Evolutionary conservation across 2,888 invertebrate genomes (phyloP).

Genomic region (Archips xylosteana): DNA sequence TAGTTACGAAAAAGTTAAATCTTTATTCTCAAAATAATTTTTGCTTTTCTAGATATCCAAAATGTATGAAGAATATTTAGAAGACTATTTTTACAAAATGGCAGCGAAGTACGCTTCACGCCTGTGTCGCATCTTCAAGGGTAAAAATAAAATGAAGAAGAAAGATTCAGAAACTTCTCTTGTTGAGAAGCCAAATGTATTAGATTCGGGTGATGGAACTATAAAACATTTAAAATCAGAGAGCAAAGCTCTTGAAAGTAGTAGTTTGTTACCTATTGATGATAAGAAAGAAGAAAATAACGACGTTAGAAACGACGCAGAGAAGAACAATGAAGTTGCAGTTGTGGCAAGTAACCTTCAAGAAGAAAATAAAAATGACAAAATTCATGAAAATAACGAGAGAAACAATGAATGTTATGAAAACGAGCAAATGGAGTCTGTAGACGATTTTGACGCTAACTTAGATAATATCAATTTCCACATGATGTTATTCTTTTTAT

Average conservation of each 20-base stretch:
- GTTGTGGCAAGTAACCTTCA: conserved; percentile 10
- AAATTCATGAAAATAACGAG: conserved; percentile 39
- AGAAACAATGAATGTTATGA: neutral
- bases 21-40: neutral
- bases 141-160: conserved; percentile 47
- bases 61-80: conserved; percentile 91
- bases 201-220: neutral
- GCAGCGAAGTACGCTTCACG: conserved; percentile 72
- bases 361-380: conserved; percentile 47
- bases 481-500: conserved; percentile 89
- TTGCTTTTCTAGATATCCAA: conserved; percentile 86
- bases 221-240: conserved; percentile 1
- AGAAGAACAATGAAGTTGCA: conserved; percentile 10
- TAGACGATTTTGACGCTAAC: conserved; percentile 46
- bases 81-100: conserved; percentile 85
- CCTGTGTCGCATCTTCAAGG: conserved; percentile 62
- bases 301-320: neutral
- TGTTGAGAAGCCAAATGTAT: neutral
- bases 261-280: conserved; percentile 2
- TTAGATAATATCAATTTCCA: conserved; percentile 89
- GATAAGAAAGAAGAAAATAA: conserved; percentile 1
- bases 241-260: neutral
- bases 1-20: neutral
- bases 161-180: conserved; percentile 18
- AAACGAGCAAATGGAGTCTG: conserved; percentile 5